Conservation (phyloP, 2,113 vertebrate genomes). For the Oreotragus oreotragus region DNA sequence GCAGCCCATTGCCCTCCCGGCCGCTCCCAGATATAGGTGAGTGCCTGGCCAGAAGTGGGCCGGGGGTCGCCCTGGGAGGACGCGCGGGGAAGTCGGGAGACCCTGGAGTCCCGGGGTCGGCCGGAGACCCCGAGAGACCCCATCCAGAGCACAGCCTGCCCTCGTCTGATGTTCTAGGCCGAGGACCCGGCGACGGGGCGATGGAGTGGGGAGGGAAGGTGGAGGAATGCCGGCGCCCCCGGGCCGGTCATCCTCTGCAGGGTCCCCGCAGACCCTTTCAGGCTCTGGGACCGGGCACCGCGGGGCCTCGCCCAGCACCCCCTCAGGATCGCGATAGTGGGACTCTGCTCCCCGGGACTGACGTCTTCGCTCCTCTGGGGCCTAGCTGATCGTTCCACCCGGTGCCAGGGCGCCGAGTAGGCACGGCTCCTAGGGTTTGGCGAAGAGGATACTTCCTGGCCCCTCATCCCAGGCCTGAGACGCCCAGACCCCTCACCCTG, state of each 20-base stretch:
- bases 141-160: background rate
- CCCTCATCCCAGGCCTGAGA: background rate
- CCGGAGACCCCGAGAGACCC: background rate
- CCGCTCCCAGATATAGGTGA: slow-evolving; percentile 51
- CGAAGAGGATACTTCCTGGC: background rate
- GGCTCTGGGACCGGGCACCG: background rate
- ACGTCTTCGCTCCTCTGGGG: slow-evolving; percentile 1
- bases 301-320: background rate
- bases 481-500: background rate
- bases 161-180: background rate
- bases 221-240: background rate
- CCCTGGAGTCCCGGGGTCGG: background rate
- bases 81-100: background rate
- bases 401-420: background rate
- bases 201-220: background rate
- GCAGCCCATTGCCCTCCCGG: slow-evolving; percentile 61
- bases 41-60: background rate
- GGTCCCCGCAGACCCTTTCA: background rate
- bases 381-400: slow-evolving; percentile 31
- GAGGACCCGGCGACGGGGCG: background rate
- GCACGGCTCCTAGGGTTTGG: background rate
- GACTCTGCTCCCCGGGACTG: background rate
- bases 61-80: background rate
- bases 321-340: background rate
- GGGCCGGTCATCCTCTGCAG: background rate